Percentiles rank a stretch among this genome's conserved stretches.
Conservation (phyloP, 2,797 vertebrate genomes). For the Micrastur ruficollis region DNA sequence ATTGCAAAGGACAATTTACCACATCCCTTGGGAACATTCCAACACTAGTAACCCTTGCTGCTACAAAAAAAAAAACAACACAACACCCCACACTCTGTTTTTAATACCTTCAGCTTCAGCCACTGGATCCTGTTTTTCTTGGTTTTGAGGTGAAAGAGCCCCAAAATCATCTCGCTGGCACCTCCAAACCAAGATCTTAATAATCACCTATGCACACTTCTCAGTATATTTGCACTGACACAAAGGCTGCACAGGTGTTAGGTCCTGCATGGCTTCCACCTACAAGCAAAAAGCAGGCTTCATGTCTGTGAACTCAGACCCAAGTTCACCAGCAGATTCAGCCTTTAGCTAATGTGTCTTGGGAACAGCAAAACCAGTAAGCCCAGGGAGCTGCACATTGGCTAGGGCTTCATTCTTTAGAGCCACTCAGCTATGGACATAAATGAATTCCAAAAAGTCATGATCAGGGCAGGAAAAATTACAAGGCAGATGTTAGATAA, state of each 20-base stretch:
- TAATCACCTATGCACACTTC: background rate
- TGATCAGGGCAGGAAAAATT: background rate
- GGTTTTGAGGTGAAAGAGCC: background rate
- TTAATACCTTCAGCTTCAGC: background rate
- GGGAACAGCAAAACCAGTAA: background rate
- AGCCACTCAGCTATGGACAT: background rate
- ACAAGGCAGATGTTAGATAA: background rate
- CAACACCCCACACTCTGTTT: background rate
- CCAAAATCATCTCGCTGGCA: background rate
- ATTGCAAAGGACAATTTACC: background rate
- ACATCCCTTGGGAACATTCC: background rate
- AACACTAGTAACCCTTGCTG: background rate
- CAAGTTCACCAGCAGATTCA: no score
- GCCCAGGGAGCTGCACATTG: background rate
- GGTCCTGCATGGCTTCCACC: background rate
- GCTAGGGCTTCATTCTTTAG: background rate
- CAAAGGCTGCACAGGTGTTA: background rate
- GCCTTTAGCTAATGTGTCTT: background rate
- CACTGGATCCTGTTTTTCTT: background rate
- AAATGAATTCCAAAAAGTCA: background rate
- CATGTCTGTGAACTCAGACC: no score
- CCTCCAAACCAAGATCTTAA: background rate
- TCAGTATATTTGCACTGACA: background rate
- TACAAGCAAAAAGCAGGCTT: background rate
- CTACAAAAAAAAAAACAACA: background rate